Conservation (phyloP, 53 echinoderm and acorn worm species). For the Arbacia lixula region DNA sequence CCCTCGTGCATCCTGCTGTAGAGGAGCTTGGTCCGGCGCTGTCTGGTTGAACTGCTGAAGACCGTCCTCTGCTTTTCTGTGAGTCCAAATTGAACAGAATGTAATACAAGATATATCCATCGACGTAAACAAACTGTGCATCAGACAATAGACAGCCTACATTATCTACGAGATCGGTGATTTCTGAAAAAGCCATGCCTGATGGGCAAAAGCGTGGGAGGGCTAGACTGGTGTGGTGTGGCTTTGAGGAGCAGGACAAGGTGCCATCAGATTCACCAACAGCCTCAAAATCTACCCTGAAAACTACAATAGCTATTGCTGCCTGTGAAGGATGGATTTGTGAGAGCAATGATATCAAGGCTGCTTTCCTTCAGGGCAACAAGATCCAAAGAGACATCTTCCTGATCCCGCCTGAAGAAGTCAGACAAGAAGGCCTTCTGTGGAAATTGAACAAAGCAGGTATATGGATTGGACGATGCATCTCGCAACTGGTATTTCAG, state of each 20-base stretch:
- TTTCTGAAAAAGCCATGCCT: conserved; percentile 49
- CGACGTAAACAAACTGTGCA: too few species aligned
- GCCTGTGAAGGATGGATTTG: conserved; percentile 66
- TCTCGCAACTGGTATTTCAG: conserved; percentile 63
- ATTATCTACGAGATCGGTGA: conserved; percentile 58
- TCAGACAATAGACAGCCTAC: conserved; percentile 46
- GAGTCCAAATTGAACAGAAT: too few species aligned
- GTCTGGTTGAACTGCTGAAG: conserved; percentile 86
- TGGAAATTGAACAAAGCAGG: conserved; percentile 60
- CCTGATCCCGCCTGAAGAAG: conserved; percentile 53
- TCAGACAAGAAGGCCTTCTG: conserved; percentile 39
- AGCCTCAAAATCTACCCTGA: conserved; percentile 56
- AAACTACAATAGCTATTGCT: conserved; percentile 51
- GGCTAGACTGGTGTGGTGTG: conserved; percentile 57
- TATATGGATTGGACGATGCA: conserved; percentile 66
- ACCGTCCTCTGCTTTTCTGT: conserved; percentile 97
- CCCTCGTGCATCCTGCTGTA: not conserved
- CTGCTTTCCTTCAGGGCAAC: conserved; percentile 56
- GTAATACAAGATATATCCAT: too few species aligned
- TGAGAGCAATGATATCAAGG: conserved; percentile 62
- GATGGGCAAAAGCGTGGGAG: conserved; percentile 46
- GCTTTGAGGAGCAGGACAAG: conserved; percentile 61
- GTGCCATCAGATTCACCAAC: conserved; percentile 63
- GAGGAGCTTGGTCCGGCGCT: conserved; percentile 41
- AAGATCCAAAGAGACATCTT: conserved; percentile 44